Conservation (phyloP, 2,797 vertebrate species). For the Oryzias sinensis region DNA sequence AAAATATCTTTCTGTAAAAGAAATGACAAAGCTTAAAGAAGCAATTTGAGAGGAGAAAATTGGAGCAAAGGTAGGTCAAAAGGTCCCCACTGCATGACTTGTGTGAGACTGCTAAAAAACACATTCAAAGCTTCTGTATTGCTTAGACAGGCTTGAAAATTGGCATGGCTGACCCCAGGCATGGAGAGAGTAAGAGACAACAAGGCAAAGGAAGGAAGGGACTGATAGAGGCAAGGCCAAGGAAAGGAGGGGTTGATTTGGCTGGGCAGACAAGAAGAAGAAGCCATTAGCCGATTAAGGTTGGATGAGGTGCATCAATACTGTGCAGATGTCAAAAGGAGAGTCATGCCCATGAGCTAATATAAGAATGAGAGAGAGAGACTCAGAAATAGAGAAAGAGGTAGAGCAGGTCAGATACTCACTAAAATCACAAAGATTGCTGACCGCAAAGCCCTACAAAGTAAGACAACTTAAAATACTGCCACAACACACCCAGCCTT, state of each 20-base stretch:
- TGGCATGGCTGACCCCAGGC: constrained; percentile 73
- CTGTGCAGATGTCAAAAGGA: constrained; percentile 75
- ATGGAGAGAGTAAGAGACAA: constrained; percentile 50
- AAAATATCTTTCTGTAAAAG: constrained; percentile 37
- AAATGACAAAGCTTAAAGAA: constrained; percentile 20
- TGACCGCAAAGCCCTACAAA: constrained; percentile 59
- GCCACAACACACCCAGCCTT: constrained; percentile 43
- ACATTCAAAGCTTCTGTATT: constrained; percentile 66
- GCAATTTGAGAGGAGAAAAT: constrained; percentile 35
- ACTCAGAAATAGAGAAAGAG: constrained; percentile 35
- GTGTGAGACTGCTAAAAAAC: constrained; percentile 69
- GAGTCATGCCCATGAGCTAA: constrained; percentile 70
- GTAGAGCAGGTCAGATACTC: constrained; percentile 57
- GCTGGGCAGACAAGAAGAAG: constrained; percentile 69
- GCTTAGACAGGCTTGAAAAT: constrained; percentile 79
- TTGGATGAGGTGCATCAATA: constrained; percentile 78
- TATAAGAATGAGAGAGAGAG: constrained; percentile 62
- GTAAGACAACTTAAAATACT: constrained; percentile 48
- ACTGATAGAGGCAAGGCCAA: constrained; percentile 56
- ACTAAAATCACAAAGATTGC: constrained; percentile 53
- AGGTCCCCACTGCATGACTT: constrained; percentile 76
- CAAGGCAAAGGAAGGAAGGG: constrained; percentile 53
- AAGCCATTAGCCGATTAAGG: constrained; percentile 84
- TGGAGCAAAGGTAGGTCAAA: constrained; percentile 64
- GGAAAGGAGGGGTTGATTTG: constrained; percentile 67